Conservation (phyloP, 1,140 invertebrate genomes). For the Drosophila pseudoananassae region DNA sequence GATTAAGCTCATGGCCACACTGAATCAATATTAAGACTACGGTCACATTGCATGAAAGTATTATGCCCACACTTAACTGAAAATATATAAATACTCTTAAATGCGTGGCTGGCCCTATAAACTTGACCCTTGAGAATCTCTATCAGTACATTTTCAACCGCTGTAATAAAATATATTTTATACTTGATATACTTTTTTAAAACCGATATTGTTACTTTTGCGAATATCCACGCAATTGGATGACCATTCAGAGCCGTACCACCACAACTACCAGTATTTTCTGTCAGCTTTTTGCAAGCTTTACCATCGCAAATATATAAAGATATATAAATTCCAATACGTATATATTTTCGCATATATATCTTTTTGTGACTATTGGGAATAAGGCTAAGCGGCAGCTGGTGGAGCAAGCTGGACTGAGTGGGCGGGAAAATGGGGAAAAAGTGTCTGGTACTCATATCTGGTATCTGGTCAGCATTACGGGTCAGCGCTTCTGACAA, state of each 20-base stretch:
- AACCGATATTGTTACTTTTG: background rate
- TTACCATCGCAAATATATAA: slow-evolving; percentile 8
- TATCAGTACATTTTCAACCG: background rate
- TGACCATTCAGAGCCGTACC: background rate
- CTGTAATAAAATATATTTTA: background rate
- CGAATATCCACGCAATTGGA: background rate
- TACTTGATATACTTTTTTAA: background rate
- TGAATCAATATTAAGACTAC: background rate
- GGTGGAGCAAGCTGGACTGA: background rate
- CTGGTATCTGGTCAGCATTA: slow-evolving; percentile 55
- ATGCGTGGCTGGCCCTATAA: too few species aligned
- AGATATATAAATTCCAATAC: background rate
- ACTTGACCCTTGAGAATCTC: too few species aligned
- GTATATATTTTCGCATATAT: background rate
- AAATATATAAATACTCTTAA: too few species aligned
- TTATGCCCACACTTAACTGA: too few species aligned
- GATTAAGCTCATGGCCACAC: too few species aligned
- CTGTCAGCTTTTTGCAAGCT: slow-evolving; percentile 2
- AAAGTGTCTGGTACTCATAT: slow-evolving; percentile 17
- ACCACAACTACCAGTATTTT: background rate
- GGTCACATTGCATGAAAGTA: background rate
- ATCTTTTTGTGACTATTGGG: slow-evolving; percentile 1
- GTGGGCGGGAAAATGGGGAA: background rate
- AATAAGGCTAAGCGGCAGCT: slow-evolving; percentile 20
- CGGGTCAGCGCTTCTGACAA: slow-evolving; percentile 65